Evolutionary conservation across 2,888 invertebrate species (phyloP), one percentile per base, ranked within the genome.

Genomic region (Cryptophagus acutangulus): DNA sequence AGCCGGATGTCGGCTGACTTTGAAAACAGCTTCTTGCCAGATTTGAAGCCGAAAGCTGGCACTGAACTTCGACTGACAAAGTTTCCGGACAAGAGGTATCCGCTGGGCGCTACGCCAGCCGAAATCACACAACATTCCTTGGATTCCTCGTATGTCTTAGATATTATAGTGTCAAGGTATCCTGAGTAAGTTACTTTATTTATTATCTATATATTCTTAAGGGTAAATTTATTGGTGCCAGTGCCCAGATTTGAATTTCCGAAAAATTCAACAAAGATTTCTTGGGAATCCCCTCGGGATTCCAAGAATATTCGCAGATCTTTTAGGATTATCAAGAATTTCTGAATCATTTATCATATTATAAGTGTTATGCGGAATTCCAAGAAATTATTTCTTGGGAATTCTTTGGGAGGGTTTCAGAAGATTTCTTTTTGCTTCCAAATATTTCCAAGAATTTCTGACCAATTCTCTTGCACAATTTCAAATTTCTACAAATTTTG

Each of bases 121-220:
- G 87, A 95, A 69, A 83, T 94, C 34, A 92, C 94, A 0, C 79
- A 78, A 54, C 87, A 91, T 70, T 86, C 84, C 47, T 74, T 96
- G 59, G 95, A 96, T 65, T 79, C 81, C 33, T 81, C 83, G 20
- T 88, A 81, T 65, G 74, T 78, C 2, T 68, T 89, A 42, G 79
- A 85, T 43, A 69, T 74, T 2, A 72, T 87, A 65, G 66, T 85
- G 28, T 62, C 71, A 35, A 72, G 74, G 17, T 65, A 63, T 57
- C 71, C 72, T 55, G 73, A 75, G 84, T 84, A 71, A 73, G 75
- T 69, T 46, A 31, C 3, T 15, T 8, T 31, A 31, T 13, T 3
- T 10, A 16, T 31, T 13, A 16, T 15, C 3, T 13, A 15, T 15
- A 31, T 31, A 15, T 15, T 31, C n/a, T n/a, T n/a, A n/a, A n/a